Conservation (phyloP, 2,113 vertebrate species). For the Heterotis niloticus region DNA sequence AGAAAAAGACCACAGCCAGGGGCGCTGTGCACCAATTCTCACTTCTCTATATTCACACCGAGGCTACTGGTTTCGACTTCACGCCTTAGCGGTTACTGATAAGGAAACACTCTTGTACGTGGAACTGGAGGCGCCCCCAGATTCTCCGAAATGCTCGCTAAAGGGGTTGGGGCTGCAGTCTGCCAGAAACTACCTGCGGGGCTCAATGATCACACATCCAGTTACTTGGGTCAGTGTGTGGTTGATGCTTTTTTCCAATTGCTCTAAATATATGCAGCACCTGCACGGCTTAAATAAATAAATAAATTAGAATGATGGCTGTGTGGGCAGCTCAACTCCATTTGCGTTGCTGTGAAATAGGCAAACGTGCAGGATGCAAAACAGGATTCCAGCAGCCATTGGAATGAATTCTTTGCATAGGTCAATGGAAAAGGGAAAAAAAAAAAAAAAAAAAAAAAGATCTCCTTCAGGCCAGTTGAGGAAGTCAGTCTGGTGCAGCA, state of each 20-base stretch:
- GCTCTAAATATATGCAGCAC: neutral
- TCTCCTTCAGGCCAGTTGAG: neutral
- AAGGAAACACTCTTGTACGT: neutral
- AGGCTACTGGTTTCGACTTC: neutral
- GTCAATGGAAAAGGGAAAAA: neutral
- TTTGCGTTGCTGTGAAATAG: neutral
- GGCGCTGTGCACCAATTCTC: neutral
- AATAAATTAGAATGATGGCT: too few species aligned
- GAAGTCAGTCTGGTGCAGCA: neutral
- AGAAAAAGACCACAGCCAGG: neutral
- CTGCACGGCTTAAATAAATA: neutral
- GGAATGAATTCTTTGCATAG: neutral
- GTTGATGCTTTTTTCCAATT: neutral
- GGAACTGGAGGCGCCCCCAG: constrained; percentile 2
- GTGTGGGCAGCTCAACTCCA: neutral
- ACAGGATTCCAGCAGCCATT: neutral
- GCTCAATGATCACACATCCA: neutral
- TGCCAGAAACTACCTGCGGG: neutral
- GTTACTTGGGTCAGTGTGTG: neutral
- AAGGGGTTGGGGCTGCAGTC: neutral
- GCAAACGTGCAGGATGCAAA: neutral
- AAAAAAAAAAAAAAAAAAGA: too few species aligned
- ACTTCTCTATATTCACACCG: neutral
- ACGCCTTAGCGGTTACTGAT: neutral
- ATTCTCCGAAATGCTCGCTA: neutral